Base-by-base conservation (phyloP, 2,113 vertebrate species). In the Lanius collurio region DNA sequence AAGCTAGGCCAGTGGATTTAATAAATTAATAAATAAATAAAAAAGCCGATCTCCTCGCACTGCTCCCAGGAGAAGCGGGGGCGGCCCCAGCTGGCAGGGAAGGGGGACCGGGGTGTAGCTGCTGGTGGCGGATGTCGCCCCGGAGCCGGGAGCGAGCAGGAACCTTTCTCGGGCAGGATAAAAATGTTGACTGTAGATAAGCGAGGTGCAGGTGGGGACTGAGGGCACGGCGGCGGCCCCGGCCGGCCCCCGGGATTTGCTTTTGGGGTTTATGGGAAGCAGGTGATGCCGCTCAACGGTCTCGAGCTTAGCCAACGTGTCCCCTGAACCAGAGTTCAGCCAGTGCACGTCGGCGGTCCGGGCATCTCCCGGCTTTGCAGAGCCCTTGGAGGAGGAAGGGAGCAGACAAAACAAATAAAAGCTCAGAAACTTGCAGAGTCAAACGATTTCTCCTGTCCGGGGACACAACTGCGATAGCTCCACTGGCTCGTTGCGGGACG, bases 141-240 rank as follows among this genome's bases (percentile, higher is more conserved):
- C 64, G 68, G 96, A 97, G 87, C 96, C 89, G 91, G 97, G 97
- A 97, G 89, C 83, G 59, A 97, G 91, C 77, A 92, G 87, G 94
- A 96, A 92, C 96, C 89, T 78, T 96, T 64, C 50, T 83, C 83
- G 85, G 68, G 82, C 91, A 73, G 89, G 95, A 92, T 97, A 89
- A 98, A 97, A 98, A 93, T 98, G 97, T 98, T 98, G 97, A 97
- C 97, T 95, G 89, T 97, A 98, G 98, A 98, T 98, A 98, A 97
- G 96, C 37, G 44, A 55, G 11, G 47, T 82, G 86, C 95, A 94
- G 94, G 83, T 95, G 97, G 69, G 39, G 91, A 79, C 60, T 77
- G 95, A 95, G 85, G 81, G 81, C 95, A 85, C 93, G 53, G 94
- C 78, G 59, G 78, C 65, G 35, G 94, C 84, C 79, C 85, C 30